Evolutionary conservation across 2,113 vertebrate species (phyloP).

Genomic region (Motacilla alba): DNA sequence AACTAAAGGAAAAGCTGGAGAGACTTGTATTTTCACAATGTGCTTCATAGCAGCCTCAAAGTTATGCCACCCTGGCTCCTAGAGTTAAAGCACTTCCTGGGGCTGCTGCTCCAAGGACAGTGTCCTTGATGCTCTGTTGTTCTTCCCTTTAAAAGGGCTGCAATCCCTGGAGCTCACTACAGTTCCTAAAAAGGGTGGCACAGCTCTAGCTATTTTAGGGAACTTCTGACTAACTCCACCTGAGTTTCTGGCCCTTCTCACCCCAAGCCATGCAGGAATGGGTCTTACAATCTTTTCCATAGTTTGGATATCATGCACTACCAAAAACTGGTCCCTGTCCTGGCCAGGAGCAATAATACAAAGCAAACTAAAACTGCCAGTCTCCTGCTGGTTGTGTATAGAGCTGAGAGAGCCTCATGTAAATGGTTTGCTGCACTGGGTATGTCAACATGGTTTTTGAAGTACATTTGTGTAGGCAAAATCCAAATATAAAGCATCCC

Average conservation of each 20-base stretch:
- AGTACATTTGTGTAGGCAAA: not conserved
- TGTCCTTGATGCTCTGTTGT: not conserved
- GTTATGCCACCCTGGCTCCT: not conserved
- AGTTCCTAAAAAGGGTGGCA: not conserved
- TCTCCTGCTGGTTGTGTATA: not conserved
- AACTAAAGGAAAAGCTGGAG: not conserved
- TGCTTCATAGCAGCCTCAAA: not conserved
- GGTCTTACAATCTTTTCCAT: not conserved
- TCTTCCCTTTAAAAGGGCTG: not conserved
- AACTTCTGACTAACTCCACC: not conserved
- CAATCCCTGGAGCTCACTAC: not conserved
- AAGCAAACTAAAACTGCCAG: not conserved
- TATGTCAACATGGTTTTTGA: not conserved
- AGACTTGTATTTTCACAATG: not conserved
- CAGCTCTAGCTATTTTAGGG: not conserved
- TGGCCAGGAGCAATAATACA: not conserved
- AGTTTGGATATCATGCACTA: not conserved
- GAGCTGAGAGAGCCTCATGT: not conserved
- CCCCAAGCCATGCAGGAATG: not conserved
- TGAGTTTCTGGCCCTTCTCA: not conserved
- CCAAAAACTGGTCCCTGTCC: accelerated
- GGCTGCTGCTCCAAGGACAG: not conserved
- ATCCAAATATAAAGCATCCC: not conserved
- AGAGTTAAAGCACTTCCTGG: not conserved
- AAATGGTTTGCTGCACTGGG: not conserved